Evolutionary conservation across 1,140 invertebrate genomes (phyloP).

Genomic region (Drosophila punjabiensis): DNA sequence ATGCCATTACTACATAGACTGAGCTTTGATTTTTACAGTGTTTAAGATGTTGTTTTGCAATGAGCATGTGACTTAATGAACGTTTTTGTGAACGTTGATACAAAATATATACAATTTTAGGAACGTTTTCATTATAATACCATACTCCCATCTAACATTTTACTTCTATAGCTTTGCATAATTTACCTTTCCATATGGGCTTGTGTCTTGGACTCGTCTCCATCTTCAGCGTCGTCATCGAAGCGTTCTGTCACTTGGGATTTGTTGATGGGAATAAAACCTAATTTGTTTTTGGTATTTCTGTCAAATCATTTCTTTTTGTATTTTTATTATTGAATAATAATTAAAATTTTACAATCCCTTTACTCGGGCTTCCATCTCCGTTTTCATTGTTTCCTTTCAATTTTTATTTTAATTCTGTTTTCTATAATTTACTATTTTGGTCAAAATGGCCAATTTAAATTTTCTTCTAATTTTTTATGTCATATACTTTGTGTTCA

Average conservation of each 20-base stretch:
- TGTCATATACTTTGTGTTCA: constrained; percentile 54
- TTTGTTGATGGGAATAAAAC: constrained; percentile 32
- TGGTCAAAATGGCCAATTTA: constrained; percentile 82
- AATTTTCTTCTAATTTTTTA: constrained; percentile 79
- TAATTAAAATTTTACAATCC: constrained; percentile 85
- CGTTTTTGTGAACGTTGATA: constrained; percentile 23
- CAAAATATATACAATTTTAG: constrained; percentile 31
- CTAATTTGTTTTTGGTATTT: constrained; percentile 50
- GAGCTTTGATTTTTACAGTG: constrained; percentile 48
- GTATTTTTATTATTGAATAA: constrained; percentile 84
- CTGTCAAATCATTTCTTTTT: constrained; percentile 76
- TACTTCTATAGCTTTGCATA: constrained; percentile 9
- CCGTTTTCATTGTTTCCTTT: constrained; percentile 57
- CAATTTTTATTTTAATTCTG: constrained; percentile 56
- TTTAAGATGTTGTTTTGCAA: constrained; percentile 23
- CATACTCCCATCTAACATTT: constrained; percentile 8
- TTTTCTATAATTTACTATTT: constrained; percentile 80
- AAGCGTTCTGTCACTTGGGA: background rate
- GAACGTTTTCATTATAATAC: background rate
- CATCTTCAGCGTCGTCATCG: background rate
- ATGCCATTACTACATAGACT: constrained; percentile 26
- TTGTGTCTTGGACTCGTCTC: background rate
- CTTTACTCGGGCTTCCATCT: constrained; percentile 64
- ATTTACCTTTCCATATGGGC: constrained; percentile 38
- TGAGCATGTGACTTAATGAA: constrained; percentile 33